Base-by-base conservation (phyloP, 2,113 vertebrate species). In the Gobio gobio region DNA sequence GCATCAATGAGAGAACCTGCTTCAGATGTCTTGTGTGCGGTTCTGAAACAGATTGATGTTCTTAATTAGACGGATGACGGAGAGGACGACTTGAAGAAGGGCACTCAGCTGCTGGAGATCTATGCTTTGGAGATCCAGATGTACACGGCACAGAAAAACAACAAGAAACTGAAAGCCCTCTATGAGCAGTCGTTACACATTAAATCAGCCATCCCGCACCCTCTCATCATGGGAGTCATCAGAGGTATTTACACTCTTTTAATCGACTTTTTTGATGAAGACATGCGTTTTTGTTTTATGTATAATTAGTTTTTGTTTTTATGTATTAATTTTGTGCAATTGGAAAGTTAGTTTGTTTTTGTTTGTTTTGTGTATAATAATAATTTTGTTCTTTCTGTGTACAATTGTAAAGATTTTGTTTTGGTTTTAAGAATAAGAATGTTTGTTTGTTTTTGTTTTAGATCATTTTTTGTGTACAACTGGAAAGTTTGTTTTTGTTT, bases 81-180 rank as follows among this genome's bases (percentile, higher is more conserved):
- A 58, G 98, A 99, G 93, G 98, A 99, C 91, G 98, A 99, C 91
- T 92, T 99, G 77, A 99, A 99, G 94, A 99, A 99, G 91, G 98
- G 98, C 88, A 99, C 98, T 51, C 98, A 99, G 86, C 95, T 99
- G 89, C 90, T 99, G 95, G 98, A 99, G 95, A 99, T 99, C 90
- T 99, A 99, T 86, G 98, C 98, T 91, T 94, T 99, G 92, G 98
- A 99, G 94, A 99, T 99, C 93, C 98, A 99, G 89, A 99, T 99
- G 98, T 99, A 99, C 90, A 99, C 98, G 0, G 98, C 98, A 90
- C 98, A 99, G 93, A 99, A 99, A 94, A 99, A 99, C 94, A 99
- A 99, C 95, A 99, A 99, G 94, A 99, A 99, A 90, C 94, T 99
- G 85, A 99, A 99, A 95, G 98, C 98, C 77, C 94, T 99, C 77